Conservation (phyloP, 2,113 vertebrate genomes). For the Ovibos moschatus region DNA sequence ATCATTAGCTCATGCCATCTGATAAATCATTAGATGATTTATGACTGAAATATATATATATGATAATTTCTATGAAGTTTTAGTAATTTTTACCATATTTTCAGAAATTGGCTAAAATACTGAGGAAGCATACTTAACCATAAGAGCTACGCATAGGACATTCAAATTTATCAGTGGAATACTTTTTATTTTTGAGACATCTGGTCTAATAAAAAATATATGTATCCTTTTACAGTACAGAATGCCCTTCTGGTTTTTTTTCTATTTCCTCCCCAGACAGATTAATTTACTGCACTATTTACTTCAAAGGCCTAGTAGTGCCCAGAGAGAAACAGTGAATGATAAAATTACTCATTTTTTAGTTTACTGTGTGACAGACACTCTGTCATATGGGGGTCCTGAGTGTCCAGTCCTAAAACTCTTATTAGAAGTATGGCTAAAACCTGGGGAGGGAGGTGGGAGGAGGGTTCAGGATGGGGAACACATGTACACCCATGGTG, state of each 20-base stretch:
- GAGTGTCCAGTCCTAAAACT: not conserved
- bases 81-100: not conserved
- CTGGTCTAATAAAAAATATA: not conserved
- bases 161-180: not conserved
- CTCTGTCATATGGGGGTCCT: not conserved
- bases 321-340: not conserved
- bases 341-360: not conserved
- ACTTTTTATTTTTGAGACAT: not conserved
- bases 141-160: not conserved
- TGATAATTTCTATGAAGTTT: not conserved
- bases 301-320: not conserved
- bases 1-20: not conserved
- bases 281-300: not conserved
- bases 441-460: no score
- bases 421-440: not conserved
- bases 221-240: not conserved
- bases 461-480: no score
- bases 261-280: not conserved
- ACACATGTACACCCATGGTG: no score
- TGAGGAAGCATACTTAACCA: not conserved
- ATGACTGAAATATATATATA: not conserved
- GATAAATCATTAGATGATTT: not conserved
- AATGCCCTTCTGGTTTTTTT: not conserved
- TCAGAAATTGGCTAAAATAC: not conserved
- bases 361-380: not conserved